Evolutionary conservation across 2,888 invertebrate genomes (phyloP).

Genomic region (Lochmaea crataegi): DNA sequence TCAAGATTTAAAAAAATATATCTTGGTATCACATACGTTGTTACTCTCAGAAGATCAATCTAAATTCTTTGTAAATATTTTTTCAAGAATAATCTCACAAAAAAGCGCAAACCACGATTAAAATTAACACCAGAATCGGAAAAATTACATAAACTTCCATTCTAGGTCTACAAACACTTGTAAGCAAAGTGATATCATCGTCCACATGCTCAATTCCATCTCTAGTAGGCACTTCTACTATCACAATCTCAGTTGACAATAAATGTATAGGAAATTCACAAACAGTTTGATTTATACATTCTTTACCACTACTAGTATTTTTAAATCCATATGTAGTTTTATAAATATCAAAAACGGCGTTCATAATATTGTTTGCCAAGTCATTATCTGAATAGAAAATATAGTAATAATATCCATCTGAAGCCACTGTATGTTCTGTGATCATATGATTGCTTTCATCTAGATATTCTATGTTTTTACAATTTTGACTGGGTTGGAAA

Average conservation of each 20-base stretch:
- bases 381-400: constrained; percentile 91
- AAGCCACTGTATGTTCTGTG: constrained; percentile 76
- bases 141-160: constrained; percentile 84
- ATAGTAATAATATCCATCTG: constrained; percentile 89
- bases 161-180: constrained; percentile 84
- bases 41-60: no score
- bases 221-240: constrained; percentile 85
- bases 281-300: constrained; percentile 81
- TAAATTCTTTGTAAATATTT: no score
- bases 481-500: constrained; percentile 76
- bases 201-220: constrained; percentile 84
- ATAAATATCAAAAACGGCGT: constrained; percentile 85
- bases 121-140: constrained; percentile 79
- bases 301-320: constrained; percentile 73
- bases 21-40: no score
- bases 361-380: constrained; percentile 81
- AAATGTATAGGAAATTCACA: constrained; percentile 80
- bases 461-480: constrained; percentile 76
- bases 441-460: constrained; percentile 77
- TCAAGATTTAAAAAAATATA: no score
- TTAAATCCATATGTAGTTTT: constrained; percentile 78
- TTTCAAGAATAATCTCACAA: constrained; percentile 67
- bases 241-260: constrained; percentile 81
- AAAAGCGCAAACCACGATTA: constrained; percentile 85
- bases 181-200: constrained; percentile 77